Evolutionary conservation across 2,113 vertebrate species (phyloP).

Genomic region (Anhinga anhinga): DNA sequence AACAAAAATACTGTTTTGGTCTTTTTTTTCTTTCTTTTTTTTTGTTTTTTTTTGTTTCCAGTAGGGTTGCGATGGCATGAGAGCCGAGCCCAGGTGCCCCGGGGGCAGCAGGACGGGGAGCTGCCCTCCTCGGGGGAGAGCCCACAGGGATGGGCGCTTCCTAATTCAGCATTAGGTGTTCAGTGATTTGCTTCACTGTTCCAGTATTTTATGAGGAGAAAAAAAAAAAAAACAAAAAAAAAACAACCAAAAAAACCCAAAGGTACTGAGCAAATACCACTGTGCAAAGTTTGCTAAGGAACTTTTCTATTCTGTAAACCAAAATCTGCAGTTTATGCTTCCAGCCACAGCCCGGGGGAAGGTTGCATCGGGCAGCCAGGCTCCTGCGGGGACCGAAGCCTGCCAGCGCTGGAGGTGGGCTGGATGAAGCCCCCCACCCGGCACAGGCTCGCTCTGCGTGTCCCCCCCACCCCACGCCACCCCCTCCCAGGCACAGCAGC

Average conservation of each 20-base stretch:
- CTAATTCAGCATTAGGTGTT: neutral
- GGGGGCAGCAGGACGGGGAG: neutral
- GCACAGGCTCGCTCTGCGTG: neutral
- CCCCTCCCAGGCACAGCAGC: neutral
- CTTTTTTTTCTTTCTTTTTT: slow-evolving; percentile 38
- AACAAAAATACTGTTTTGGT: slow-evolving; percentile 79
- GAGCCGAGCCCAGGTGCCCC: neutral
- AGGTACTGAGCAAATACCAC: neutral
- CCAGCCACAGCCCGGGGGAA: neutral
- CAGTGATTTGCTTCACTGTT: neutral
- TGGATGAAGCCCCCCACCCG: neutral
- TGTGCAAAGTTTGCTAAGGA: slow-evolving; percentile 70
- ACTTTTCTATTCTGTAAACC: slow-evolving; percentile 56
- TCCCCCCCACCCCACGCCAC: rapidly evolving
- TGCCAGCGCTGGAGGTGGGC: neutral
- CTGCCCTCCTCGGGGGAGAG: neutral
- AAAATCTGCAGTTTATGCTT: slow-evolving; percentile 38
- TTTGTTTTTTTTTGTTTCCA: slow-evolving; percentile 43
- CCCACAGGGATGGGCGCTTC: rapidly evolving
- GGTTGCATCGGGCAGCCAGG: rapidly evolving
- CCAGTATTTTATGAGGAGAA: neutral
- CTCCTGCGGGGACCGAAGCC: neutral
- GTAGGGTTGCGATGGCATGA: neutral
- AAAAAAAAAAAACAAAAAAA: neutral
- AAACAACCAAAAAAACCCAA: neutral